These are phyloP conservation scores for Strigops habroptila DNA, from an alignment of 2,113 vertebrate genomes.

Conservation along the genomic window DNA sequence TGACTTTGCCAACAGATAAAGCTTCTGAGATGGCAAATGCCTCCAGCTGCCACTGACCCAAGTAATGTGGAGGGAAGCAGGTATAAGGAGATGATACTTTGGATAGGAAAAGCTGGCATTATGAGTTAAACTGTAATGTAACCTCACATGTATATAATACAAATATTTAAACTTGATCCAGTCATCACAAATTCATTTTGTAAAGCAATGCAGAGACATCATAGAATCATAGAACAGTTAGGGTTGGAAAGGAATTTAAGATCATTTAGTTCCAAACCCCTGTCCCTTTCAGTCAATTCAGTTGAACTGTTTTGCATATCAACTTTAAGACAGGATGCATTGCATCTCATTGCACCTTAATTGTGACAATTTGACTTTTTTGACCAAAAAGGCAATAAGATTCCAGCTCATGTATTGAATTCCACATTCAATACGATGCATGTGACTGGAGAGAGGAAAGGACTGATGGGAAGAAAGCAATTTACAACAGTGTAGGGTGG, in stretches of 20 bases:
- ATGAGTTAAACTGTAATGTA: background rate
- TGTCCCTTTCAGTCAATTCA: background rate
- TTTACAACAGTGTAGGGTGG: background rate
- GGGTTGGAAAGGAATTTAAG: too few relatives aligned
- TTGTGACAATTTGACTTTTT: background rate
- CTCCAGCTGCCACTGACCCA: background rate
- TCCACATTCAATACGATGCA: background rate
- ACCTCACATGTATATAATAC: background rate
- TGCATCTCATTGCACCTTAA: background rate
- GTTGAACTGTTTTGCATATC: background rate
- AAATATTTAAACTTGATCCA: accelerated
- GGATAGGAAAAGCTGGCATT: background rate
- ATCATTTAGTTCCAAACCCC: too few relatives aligned
- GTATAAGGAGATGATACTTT: background rate
- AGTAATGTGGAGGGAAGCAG: background rate
- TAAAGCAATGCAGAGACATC: background rate
- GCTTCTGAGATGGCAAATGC: background rate
- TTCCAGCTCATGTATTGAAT: background rate
- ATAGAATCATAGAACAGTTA: background rate
- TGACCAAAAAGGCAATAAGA: background rate
- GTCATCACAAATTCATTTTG: background rate
- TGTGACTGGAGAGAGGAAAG: background rate
- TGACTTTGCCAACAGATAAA: background rate
- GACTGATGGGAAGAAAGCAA: background rate
- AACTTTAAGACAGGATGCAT: background rate